Evolutionary conservation across 2,113 vertebrate genomes (phyloP), one percentile per base, ranked within the genome.

Genomic region (Antechinus stuartii): DNA sequence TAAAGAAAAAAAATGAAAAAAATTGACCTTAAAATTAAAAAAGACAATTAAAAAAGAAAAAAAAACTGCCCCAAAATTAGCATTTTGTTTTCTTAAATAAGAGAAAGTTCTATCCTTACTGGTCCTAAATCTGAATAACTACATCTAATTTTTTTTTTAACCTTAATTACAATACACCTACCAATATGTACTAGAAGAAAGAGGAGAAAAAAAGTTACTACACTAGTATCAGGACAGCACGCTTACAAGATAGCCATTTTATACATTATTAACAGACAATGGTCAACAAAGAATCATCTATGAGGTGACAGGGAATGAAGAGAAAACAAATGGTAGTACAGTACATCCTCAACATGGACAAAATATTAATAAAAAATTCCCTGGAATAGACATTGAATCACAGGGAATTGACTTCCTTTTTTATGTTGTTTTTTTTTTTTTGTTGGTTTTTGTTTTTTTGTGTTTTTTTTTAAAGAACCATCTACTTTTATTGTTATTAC

Each of bases 71-170:
- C 98, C 98, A 92, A 99, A 99, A 99, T 98, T 98, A 98, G 97
- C 97, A 94, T 98, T 99, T 99, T 98, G 98, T 98, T 98, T 98
- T 89, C 98, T 99, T 99, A 99, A 99, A 99, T 99, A 99, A 99
- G 99, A 99, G 99, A 99, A 99, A 99, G 99, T 99, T 99, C 99
- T 99, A 99, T 99, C 99, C 99, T 99, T 99, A 99, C 99, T 99
- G 99, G 99, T 99, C 99, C 99, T 99, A 99, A 99, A 99, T 99
- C 99, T 99, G 99, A 99, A 97, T 99, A 99, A 99, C 99, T 99
- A 99, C 99, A 98, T 99, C 99, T 99, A 99, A 98, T 98, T 99
- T 99, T 98, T 98, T 99, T 98, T 97, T 99, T 99, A 99, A 99
- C 99, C 99, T 99, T 99, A 99, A 99, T 99, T 99, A 99, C 99